Percentiles rank a stretch among this genome's conserved stretches.
phyloP scores from a whole-genome alignment of 2,797 vertebrate species.

The Malurus leucopterus region DNA sequence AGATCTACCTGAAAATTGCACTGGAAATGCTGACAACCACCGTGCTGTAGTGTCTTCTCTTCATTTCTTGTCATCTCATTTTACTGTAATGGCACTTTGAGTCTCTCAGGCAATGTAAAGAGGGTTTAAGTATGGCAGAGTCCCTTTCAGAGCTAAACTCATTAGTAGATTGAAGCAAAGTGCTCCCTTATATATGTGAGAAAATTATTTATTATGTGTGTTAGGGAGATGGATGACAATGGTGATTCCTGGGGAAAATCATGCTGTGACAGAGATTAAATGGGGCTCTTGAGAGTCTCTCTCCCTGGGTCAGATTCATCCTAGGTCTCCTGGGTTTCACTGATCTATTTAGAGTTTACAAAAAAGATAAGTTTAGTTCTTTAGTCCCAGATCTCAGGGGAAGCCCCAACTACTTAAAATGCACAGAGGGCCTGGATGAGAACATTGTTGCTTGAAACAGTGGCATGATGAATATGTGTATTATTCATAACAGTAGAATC shows the following conservation, averaged over 20 bases:
- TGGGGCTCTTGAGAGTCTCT: constrained; percentile 9
- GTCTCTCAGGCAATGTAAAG: constrained; percentile 11
- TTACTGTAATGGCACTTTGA: background rate
- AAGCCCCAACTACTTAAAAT: constrained; percentile 21
- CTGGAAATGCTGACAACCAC: background rate
- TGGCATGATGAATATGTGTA: constrained; percentile 17
- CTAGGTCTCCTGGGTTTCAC: background rate
- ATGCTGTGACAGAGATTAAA: constrained; percentile 19
- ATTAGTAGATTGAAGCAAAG: constrained; percentile 51
- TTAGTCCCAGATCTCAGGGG: constrained; percentile 20
- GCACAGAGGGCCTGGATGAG: constrained; percentile 12
- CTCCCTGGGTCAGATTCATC: constrained; percentile 6
- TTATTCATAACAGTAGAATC: constrained; percentile 41
- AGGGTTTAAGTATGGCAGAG: background rate
- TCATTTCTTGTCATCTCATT: constrained; percentile 5
- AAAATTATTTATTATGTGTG: constrained; percentile 60
- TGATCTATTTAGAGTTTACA: constrained; percentile 14
- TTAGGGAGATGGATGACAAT: constrained; percentile 41
- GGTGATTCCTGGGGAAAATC: constrained; percentile 38
- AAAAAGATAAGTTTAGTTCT: constrained; percentile 9
- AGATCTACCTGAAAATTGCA: background rate
- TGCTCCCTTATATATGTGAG: constrained; percentile 11
- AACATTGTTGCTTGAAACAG: constrained; percentile 21
- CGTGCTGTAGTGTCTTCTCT: background rate
- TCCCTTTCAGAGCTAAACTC: constrained; percentile 22